phyloP scores from a whole-genome alignment of 2,888 invertebrate species.

The Mythimna pallens region DNA sequence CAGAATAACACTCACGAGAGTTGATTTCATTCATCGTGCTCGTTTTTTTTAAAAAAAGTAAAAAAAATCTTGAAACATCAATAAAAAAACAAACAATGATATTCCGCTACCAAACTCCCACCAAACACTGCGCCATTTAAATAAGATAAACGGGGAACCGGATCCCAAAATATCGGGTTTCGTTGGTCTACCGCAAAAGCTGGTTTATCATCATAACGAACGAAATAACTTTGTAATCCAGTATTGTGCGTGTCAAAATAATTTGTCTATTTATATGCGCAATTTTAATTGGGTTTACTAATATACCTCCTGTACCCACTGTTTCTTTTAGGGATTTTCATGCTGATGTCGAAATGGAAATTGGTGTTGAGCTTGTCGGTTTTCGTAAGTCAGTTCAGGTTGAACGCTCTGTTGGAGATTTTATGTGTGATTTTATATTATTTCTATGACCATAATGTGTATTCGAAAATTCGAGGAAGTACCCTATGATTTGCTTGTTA shows the following conservation, averaged over 20 bases:
- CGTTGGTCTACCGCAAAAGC: slow-evolving; percentile 57
- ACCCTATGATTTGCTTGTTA: neutral
- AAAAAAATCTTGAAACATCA: neutral
- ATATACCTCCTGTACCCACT: slow-evolving; percentile 32
- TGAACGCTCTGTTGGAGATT: slow-evolving; percentile 3
- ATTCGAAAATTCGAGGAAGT: neutral
- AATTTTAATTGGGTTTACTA: slow-evolving; percentile 59
- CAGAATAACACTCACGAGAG: no score
- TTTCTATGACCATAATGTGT: neutral
- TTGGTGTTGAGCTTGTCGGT: slow-evolving; percentile 30
- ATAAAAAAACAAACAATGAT: neutral
- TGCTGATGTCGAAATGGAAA: slow-evolving; percentile 50
- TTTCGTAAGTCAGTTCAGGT: slow-evolving; percentile 18
- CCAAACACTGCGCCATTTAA: slow-evolving; percentile 49
- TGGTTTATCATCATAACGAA: slow-evolving; percentile 61
- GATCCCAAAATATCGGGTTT: slow-evolving; percentile 55
- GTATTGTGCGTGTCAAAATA: slow-evolving; percentile 62
- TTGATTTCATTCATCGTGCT: no score
- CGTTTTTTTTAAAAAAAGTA: no score
- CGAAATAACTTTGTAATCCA: slow-evolving; percentile 68
- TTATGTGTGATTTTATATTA: neutral
- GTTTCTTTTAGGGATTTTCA: slow-evolving; percentile 56
- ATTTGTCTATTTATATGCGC: slow-evolving; percentile 67
- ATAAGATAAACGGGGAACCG: slow-evolving; percentile 52
- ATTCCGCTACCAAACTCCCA: slow-evolving; percentile 14